Percentiles rank a stretch among this genome's conserved stretches.
phyloP scores from a whole-genome alignment of 1,140 invertebrate genomes.

The Prorops nasuta region DNA sequence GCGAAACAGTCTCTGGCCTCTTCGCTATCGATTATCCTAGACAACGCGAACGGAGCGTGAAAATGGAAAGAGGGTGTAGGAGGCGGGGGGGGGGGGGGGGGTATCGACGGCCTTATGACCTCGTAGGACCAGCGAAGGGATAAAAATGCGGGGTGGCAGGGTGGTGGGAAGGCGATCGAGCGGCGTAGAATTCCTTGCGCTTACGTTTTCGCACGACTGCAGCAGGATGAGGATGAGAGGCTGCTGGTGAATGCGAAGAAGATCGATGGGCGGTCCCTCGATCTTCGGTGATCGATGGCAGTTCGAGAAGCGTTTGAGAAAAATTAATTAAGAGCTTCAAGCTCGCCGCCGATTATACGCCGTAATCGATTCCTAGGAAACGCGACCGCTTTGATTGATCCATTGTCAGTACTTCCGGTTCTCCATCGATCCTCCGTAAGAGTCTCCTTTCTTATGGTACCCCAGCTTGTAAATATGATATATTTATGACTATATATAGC shows the following conservation, averaged over 20 bases:
- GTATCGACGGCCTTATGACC: background rate
- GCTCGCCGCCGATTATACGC: conserved; percentile 1
- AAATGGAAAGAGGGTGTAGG: background rate
- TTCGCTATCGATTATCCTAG: too few relatives aligned
- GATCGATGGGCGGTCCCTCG: background rate
- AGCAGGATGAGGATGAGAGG: too few relatives aligned
- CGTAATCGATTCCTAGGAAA: too few relatives aligned
- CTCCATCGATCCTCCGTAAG: too few relatives aligned
- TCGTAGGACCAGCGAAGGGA: background rate
- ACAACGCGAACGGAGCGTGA: conserved; percentile 9
- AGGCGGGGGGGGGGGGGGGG: background rate
- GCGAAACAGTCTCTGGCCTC: too few relatives aligned
- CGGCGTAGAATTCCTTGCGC: background rate
- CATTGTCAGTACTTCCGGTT: too few relatives aligned
- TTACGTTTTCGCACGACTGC: conserved; percentile 24
- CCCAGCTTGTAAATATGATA: too few relatives aligned
- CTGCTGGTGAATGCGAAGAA: too few relatives aligned
- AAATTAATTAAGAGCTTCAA: background rate
- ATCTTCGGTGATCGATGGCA: background rate
- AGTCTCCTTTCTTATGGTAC: too few relatives aligned
- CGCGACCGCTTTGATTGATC: too few relatives aligned
- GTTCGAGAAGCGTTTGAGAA: background rate
- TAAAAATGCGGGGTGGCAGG: too few relatives aligned
- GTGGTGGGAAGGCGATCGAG: background rate
- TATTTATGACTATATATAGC: too few relatives aligned